A percentile compares a stretch with the other conserved stretches of the same genome.
Conservation (phyloP, 2,113 vertebrate species). For the Mustela lutreola region DNA sequence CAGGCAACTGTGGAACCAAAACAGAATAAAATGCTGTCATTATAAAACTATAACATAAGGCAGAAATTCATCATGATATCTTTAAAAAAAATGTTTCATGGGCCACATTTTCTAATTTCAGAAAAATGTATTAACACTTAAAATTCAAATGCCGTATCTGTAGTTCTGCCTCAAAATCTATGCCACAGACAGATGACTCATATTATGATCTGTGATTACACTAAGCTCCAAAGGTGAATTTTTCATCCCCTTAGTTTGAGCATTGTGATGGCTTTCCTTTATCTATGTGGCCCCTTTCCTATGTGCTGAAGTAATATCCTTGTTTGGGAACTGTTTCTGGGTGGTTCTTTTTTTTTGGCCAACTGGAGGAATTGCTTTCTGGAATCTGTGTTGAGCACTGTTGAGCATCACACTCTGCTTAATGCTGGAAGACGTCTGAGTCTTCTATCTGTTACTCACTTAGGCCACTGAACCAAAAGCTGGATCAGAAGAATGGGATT, state of each 20-base stretch:
- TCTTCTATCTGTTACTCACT: constrained; percentile 60
- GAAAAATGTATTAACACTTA: neutral
- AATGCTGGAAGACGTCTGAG: constrained; percentile 21
- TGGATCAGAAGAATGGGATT: neutral
- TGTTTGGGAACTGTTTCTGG: neutral
- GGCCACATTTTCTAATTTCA: constrained; percentile 3
- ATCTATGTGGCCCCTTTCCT: neutral
- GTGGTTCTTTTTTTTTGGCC: neutral
- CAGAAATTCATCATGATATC: neutral
- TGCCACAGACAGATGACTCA: neutral
- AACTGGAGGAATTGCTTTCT: neutral
- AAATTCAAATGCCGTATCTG: neutral
- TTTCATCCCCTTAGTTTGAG: neutral
- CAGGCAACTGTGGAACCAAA: neutral
- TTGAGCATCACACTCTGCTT: neutral
- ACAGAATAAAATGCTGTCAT: neutral
- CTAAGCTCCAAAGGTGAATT: neutral
- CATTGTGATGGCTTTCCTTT: neutral
- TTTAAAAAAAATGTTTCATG: neutral
- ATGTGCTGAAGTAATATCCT: neutral
- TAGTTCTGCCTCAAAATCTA: neutral
- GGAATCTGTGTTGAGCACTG: constrained; percentile 31
- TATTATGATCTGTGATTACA: neutral
- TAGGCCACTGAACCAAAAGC: constrained; percentile 49
- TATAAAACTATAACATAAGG: neutral